Conservation (phyloP, 2,797 vertebrate genomes). For the Parauchenoglanis punctatus region DNA sequence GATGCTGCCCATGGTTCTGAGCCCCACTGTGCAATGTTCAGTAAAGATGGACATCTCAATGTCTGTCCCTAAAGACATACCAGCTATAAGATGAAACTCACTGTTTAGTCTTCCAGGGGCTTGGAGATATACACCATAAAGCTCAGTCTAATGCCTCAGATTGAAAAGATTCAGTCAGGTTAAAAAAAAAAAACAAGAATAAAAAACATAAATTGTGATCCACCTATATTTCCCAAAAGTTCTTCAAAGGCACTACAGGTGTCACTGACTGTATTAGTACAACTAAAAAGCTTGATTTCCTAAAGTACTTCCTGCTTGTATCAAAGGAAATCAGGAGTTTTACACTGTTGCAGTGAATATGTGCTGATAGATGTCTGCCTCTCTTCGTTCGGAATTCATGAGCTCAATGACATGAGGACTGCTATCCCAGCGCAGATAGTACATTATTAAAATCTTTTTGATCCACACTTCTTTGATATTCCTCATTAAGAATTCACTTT, state of each 20-base stretch:
- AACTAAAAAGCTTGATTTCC: constrained; percentile 49
- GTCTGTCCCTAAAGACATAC: constrained; percentile 31
- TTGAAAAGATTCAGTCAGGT: constrained; percentile 31
- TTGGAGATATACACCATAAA: constrained; percentile 26
- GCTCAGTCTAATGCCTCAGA: neutral
- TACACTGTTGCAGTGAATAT: constrained; percentile 43
- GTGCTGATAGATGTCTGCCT: constrained; percentile 54
- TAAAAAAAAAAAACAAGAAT: neutral
- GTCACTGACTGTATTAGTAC: constrained; percentile 45
- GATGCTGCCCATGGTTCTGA: constrained; percentile 33
- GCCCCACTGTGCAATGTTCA: constrained; percentile 47
- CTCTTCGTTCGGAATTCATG: constrained; percentile 55
- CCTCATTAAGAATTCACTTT: constrained; percentile 59
- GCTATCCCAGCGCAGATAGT: constrained; percentile 51
- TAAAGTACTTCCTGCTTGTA: constrained; percentile 44
- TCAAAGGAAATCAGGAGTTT: constrained; percentile 42
- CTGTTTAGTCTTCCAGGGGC: constrained; percentile 29
- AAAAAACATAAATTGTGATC: constrained; percentile 37
- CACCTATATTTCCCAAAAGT: constrained; percentile 40
- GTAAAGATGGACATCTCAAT: constrained; percentile 13
- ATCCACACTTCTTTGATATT: constrained; percentile 58
- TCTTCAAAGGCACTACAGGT: constrained; percentile 37
- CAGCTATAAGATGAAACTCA: constrained; percentile 23
- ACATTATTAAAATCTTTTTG: constrained; percentile 61
- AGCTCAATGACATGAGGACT: constrained; percentile 52